These are phyloP conservation scores for Oopsacas minuta DNA, from an alignment of 37 sponge, comb jelly and placozoan species.

Conservation along the genomic window DNA sequence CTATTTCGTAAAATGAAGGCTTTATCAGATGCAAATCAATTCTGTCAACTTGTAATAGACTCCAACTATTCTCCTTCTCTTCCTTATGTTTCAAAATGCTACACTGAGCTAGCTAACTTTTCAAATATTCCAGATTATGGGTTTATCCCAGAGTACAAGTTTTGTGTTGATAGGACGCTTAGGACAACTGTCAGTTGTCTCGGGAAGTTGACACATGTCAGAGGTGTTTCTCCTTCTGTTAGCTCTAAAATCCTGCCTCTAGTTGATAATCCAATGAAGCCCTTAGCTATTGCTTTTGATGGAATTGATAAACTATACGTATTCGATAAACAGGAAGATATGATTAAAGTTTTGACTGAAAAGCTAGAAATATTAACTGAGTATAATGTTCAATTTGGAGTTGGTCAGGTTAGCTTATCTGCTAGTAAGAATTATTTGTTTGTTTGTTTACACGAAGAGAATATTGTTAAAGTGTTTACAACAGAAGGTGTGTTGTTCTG, in stretches of 20 bases:
- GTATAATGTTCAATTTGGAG: neutral
- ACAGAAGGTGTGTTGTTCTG: neutral
- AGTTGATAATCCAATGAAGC: neutral
- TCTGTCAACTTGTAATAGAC: neutral
- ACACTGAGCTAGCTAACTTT: neutral
- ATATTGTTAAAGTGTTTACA: neutral
- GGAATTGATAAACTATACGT: neutral
- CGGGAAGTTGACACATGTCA: neutral
- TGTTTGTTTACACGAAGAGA: conserved; percentile 16
- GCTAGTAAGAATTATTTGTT: neutral
- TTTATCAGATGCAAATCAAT: neutral
- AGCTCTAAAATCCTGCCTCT: neutral
- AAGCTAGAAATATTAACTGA: neutral
- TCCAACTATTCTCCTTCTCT: neutral
- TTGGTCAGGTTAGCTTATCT: neutral
- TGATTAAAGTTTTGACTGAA: neutral
- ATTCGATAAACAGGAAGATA: neutral
- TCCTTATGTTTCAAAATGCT: neutral
- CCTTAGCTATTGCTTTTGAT: neutral
- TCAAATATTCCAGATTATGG: neutral
- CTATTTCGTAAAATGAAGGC: conserved; percentile 3
- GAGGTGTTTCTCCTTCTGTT: neutral
- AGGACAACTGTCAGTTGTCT: neutral
- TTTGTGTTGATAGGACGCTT: neutral
- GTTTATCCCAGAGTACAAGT: neutral